Percentiles rank a stretch among this genome's conserved stretches.
phyloP scores from a whole-genome alignment of 2,113 vertebrate genomes.

The Protobothrops mucrosquamatus region DNA sequence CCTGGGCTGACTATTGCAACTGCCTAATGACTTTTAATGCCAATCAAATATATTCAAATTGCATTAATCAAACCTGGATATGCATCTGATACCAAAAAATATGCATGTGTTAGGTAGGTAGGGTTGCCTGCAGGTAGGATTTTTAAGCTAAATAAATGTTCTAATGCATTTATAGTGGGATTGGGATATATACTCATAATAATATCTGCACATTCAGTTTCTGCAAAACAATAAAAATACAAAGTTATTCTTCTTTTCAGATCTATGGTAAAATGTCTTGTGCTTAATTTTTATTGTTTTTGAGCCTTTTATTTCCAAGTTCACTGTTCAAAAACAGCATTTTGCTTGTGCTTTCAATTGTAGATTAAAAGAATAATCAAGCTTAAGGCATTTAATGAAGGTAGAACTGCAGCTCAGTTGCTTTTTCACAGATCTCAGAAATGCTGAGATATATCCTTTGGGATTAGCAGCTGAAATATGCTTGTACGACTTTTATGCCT shows the following conservation, averaged over 20 bases:
- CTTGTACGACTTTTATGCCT: background rate
- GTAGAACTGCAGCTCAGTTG: background rate
- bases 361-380: background rate
- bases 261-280: background rate
- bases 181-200: background rate
- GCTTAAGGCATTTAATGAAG: background rate
- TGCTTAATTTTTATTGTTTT: background rate
- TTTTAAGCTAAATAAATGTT: background rate
- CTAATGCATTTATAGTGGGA: background rate
- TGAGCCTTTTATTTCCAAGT: background rate
- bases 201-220: background rate
- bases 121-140: background rate
- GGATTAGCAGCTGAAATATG: background rate
- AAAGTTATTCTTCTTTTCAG: background rate
- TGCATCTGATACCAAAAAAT: background rate
- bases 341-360: background rate
- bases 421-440: background rate
- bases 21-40: background rate
- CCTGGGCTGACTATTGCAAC: background rate
- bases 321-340: background rate
- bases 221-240: background rate
- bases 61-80: background rate
- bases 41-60: background rate
- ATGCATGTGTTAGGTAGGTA: background rate
- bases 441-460: background rate